A percentile compares a stretch with the other conserved stretches of the same genome.
These are phyloP conservation scores for Chaenogobius annularis DNA, from an alignment of 2,113 vertebrate species.

Conservation along the genomic window DNA sequence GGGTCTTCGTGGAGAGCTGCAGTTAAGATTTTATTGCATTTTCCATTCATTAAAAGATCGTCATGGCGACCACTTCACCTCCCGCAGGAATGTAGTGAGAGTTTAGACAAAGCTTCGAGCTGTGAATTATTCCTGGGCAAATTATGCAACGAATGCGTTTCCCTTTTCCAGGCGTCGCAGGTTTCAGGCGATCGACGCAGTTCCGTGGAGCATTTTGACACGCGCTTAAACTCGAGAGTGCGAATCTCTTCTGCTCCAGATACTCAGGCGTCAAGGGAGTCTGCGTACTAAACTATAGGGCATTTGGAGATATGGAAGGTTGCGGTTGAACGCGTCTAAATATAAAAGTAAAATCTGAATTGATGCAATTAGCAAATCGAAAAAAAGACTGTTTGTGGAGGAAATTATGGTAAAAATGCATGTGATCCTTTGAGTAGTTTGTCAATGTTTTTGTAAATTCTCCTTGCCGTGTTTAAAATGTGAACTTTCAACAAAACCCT, in stretches of 20 bases:
- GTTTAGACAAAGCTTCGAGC: slow-evolving; percentile 54
- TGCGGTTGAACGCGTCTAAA: not conserved
- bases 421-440: too few relatives aligned
- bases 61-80: slow-evolving; percentile 45
- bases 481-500: too few relatives aligned
- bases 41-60: slow-evolving; percentile 62
- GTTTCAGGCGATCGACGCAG: slow-evolving; percentile 23
- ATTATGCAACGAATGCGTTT: slow-evolving; percentile 22
- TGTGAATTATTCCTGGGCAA: slow-evolving; percentile 60
- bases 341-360: not conserved
- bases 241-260: slow-evolving; percentile 52
- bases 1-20: slow-evolving; percentile 44
- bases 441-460: too few relatives aligned
- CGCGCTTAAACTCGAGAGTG: slow-evolving; percentile 33
- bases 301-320: not conserved
- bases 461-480: too few relatives aligned
- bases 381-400: too few relatives aligned
- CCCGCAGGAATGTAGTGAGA: slow-evolving; percentile 45
- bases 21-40: slow-evolving; percentile 64
- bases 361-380: too few relatives aligned
- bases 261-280: slow-evolving; percentile 22
- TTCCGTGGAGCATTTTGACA: slow-evolving; percentile 20
- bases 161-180: not conserved
- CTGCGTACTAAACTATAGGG: not conserved
- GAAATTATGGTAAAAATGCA: too few relatives aligned